Evolutionary conservation across 2,797 vertebrate genomes (phyloP).

Genomic region (Nothura maculosa): DNA sequence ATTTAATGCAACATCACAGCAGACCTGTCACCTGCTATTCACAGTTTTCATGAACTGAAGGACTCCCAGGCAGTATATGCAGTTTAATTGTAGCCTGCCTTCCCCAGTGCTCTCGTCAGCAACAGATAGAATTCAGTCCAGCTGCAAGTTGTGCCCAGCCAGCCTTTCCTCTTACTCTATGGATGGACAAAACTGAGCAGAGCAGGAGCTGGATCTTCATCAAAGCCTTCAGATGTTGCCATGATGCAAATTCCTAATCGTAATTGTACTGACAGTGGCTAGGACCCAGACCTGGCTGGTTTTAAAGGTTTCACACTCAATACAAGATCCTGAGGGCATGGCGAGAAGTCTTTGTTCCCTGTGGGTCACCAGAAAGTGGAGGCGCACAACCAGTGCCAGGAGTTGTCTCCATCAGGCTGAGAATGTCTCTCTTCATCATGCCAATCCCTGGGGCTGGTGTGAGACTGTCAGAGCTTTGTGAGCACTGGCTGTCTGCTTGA

Average conservation of each 20-base stretch:
- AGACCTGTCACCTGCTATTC: neutral
- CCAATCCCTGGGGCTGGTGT: neutral
- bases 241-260: neutral
- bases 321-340: neutral
- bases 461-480: neutral
- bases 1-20: neutral
- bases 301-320: neutral
- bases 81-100: neutral
- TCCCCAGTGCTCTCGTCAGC: neutral
- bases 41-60: neutral
- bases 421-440: neutral
- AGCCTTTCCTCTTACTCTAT: neutral
- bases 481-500: neutral
- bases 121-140: neutral
- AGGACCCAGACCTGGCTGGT: neutral
- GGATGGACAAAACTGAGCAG: neutral
- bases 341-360: neutral
- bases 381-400: neutral
- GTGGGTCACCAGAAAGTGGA: neutral
- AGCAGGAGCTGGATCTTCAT: neutral
- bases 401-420: neutral
- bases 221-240: neutral
- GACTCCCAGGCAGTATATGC: neutral
- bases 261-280: neutral
- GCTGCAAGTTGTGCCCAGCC: neutral